phyloP scores from a whole-genome alignment of 2,888 invertebrate species.

The Noctua fimbriata region DNA sequence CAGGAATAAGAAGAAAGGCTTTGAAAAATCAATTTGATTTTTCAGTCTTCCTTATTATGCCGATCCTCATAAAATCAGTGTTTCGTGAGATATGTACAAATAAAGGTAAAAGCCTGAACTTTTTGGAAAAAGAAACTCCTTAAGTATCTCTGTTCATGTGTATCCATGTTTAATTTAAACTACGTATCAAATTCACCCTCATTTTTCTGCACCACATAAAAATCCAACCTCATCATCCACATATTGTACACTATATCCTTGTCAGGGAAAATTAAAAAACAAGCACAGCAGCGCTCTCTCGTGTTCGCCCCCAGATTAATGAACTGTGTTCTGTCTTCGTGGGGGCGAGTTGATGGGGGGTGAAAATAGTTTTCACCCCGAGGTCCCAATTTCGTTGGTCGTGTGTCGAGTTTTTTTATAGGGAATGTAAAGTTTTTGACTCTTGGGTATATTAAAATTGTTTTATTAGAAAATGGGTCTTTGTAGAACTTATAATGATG shows the following conservation, averaged over 20 bases:
- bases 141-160: neutral
- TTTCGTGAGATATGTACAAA: neutral
- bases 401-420: conserved; percentile 21
- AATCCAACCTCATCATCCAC: conserved; percentile 27
- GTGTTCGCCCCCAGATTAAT: conserved; percentile 50
- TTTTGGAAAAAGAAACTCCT: neutral
- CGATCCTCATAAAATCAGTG: neutral
- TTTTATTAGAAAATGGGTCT: neutral
- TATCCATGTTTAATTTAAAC: neutral
- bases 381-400: conserved; percentile 16
- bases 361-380: conserved; percentile 29
- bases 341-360: conserved; percentile 13
- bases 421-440: neutral
- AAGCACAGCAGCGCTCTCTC: conserved; percentile 25
- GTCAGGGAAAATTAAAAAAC: conserved; percentile 57
- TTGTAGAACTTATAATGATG: neutral
- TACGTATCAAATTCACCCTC: neutral
- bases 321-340: conserved; percentile 55
- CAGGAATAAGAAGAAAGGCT: no score
- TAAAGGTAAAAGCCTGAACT: neutral
- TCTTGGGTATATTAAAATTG: neutral
- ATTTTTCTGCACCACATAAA: neutral
- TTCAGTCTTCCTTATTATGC: neutral
- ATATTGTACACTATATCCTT: conserved; percentile 35
- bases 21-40: neutral